Base-by-base conservation (phyloP, 1,140 invertebrate genomes). In the Zaprionus camerounensis region DNA sequence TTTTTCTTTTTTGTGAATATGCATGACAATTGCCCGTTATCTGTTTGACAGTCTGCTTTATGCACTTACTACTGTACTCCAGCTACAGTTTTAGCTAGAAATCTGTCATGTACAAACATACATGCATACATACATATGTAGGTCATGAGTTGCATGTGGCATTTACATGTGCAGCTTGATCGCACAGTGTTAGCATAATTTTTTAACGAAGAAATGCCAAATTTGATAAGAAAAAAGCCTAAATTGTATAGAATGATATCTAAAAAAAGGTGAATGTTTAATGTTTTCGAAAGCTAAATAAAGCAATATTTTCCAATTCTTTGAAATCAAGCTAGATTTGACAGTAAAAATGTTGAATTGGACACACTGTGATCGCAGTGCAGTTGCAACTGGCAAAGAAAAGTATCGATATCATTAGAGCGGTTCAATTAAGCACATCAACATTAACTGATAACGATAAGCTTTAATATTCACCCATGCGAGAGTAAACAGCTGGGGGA, bases 391-490 rank as follows among this genome's bases (percentile, higher is more conserved):
- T 49, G 1, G 1, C 20, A 20, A 11, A 49, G 17, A 22, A 22
- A 31, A 11, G 2, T 51, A 51, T 51, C 46, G 46, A 51, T 51
- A 51, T 51, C 20, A 22, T 20, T 13, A 12, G 12, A 12, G 20
- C 44, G 17, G 17, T 46, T 20, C 46, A 49, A 20, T 49, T 49
- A 31, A 31, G 28, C 63, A 24, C 15, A 44, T 46, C 17, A 20
- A 44, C 22, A 44, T n/a, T n/a, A 49, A 24, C 57, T 61, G 67
- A 69, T 69, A 61, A 51, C 26, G 65, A 64, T 75, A 46, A 70
- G 69, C 58, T 70, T 75, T 38, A 67, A 41, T 38, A 28, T 49
- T 44, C 12, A 36, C 2, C 3, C 1, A 26, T 22, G 68, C 17
- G 17, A 64, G 44, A 64, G 44, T 38, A n/a, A 64, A 64, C 63